Base-by-base conservation (phyloP, 2,797 vertebrate species). In the Melopsittacus undulatus region DNA sequence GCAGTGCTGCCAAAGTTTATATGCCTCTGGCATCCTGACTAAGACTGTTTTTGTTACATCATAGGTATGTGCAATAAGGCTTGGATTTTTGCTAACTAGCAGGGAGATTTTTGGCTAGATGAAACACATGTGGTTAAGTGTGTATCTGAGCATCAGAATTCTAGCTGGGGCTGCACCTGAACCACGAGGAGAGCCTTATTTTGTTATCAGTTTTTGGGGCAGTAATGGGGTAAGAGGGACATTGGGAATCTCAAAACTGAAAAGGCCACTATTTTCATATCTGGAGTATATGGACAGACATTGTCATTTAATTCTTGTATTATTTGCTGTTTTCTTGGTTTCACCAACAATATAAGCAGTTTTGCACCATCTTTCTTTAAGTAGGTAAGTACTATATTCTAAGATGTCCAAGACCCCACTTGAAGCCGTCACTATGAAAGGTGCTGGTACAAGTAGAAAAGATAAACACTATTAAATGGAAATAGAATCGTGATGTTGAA, bases 1-100 rank as follows among this genome's bases (percentile, higher is more conserved):
- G 89, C 84, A 67, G 32, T 26, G 17, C 57, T 94, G 93, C 87
- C 96, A 96, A 89, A 91, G 90, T 94, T 95, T 95, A 45, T 40
- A 72, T 30, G 74, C 79, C 74, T 87, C 79, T 94, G 94, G 93
- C 89, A 84, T n/a, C 83, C 91, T 54, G 78, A 90, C 79, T 69
- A 45, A 75, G 88, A 82, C 73, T 34, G 34, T 81, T 78, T 84
- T 27, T 10, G 38, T 93, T 94, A 79, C 82, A 88, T 92, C 89
- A 96, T 30, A 92, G 59, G 46, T 91, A 46, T 82, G 38, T 87
- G 92, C 77, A 91, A 82, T 29, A 83, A 38, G 9, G 15, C 56
- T 78, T 68, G 70, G 3, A 34, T 63, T 64, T 92, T 79, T 88
- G 34, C 77, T 95, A 62, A 57, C 70, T 51, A 42, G 21, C 32